Base-by-base conservation (phyloP, 2,797 vertebrate genomes). In the Sebastes itinus region DNA sequence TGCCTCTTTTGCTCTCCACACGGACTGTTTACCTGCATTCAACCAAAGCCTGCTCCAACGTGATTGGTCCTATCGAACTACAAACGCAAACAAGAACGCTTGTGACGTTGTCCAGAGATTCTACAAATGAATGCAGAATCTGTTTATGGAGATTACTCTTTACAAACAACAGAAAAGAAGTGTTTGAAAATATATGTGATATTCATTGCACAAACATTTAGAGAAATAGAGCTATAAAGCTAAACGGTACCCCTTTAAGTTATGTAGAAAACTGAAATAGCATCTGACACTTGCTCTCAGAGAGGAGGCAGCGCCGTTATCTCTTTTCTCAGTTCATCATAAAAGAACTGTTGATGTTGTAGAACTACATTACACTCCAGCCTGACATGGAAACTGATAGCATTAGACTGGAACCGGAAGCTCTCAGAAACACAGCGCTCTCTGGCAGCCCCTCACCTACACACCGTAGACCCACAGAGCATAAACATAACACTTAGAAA, bases 401-500 rank as follows among this genome's bases (percentile, higher is more conserved):
- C 46, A 35, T 68, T 49, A 61, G 20, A 61, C 35, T 35, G 46
- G 13, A 77, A 75, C 18, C 27, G 56, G 54, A 68, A 73, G 69
- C 65, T 72, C 35, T 82, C 56, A 72, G 62, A 46, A 72, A 42
- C 60, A 16, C 59, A 38, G 73, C 1, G 5, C 78, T 67, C 64
- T 58, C 68, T 62, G 76, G 65, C 69, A 78, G 63, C 16, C 63
- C 49, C 38, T 81, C 67, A 87, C 85, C 82, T 80, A 78, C 71
- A 84, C 87, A 75, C 27, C 8, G 1, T 62, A 18, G 54, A 74
- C 46, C 58, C 42, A 58, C 23, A 71, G 38, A 68, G 59, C 74
- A 72, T 74, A 78, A 86, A 83, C 80, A 85, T 33, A 77, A 83
- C 85, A 78, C 81, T 66, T 46, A 25, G 60, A 70, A 88, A 81